A percentile compares a stretch with the other conserved stretches of the same genome.
These are phyloP conservation scores for Babylonia areolata DNA, from an alignment of 1,140 invertebrate species.

Conservation along the genomic window DNA sequence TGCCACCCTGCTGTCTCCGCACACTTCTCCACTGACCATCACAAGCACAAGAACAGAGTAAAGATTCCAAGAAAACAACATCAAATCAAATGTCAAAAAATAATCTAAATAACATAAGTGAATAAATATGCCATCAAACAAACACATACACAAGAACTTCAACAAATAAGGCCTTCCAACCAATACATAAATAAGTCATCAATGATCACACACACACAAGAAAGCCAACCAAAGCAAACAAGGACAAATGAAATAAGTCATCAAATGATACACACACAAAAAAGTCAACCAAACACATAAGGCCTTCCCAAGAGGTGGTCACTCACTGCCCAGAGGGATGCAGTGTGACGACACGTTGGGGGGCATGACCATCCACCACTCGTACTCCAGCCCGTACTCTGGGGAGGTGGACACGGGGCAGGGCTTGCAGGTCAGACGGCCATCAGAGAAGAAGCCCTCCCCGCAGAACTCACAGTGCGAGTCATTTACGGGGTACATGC, in stretches of 20 bases:
- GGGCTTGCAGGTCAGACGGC: slow-evolving; percentile 75
- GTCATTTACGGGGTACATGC: slow-evolving; percentile 77
- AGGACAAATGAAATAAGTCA: no score
- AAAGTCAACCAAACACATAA: no score
- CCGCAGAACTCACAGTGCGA: slow-evolving; percentile 76
- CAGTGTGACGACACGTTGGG: slow-evolving; percentile 77
- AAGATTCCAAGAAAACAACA: no score
- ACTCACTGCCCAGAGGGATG: slow-evolving; percentile 67
- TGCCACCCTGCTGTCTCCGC: slow-evolving; percentile 73
- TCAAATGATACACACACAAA: background rate
- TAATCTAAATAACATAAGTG: no score
- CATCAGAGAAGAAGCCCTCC: slow-evolving; percentile 73
- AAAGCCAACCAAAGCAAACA: background rate
- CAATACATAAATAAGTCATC: no score
- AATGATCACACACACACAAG: background rate
- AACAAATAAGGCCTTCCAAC: no score
- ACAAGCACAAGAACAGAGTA: no score
- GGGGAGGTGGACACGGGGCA: slow-evolving; percentile 79
- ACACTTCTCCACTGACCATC: slow-evolving; percentile 60
- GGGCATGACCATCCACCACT: slow-evolving; percentile 79
- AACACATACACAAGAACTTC: background rate
- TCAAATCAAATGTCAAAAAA: no score
- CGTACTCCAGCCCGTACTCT: slow-evolving; percentile 77
- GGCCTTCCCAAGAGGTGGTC: no score
- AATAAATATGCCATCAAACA: background rate